Conservation (phyloP, 2,888 invertebrate genomes). For the Nemurella pictetii region DNA sequence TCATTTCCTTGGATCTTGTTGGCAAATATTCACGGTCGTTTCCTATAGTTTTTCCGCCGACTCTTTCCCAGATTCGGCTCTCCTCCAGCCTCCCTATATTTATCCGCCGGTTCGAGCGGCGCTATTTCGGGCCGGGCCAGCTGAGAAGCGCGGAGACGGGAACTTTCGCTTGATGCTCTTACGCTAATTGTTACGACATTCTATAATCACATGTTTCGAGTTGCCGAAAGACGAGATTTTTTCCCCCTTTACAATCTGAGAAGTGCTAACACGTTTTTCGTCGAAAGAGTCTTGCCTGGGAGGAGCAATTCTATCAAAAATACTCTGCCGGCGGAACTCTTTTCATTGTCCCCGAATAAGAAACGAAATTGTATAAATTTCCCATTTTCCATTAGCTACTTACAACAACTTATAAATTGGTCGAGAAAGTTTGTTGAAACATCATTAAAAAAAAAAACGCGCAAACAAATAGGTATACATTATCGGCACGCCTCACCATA, state of each 20-base stretch:
- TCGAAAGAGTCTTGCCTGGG: not conserved
- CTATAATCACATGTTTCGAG: not conserved
- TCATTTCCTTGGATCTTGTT: not conserved
- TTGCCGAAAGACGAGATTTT: not conserved
- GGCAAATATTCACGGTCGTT: conserved; percentile 6
- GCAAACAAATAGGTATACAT: no score
- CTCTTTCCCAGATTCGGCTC: not conserved
- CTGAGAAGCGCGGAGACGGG: not conserved
- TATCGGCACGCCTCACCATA: not conserved
- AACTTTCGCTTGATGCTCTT: not conserved
- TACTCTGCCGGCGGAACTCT: not conserved
- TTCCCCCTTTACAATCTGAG: not conserved
- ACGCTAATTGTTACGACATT: not conserved
- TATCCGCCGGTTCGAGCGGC: not conserved
- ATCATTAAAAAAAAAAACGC: no score
- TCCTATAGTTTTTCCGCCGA: not conserved
- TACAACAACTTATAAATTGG: not conserved
- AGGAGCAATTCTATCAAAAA: not conserved
- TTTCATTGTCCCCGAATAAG: not conserved
- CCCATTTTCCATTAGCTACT: not conserved
- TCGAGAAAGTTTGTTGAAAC: not conserved
- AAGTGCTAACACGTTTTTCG: not conserved
- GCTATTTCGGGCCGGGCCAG: not conserved
- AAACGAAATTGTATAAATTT: not conserved
- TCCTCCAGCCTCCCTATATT: not conserved